Conservation (phyloP, 1,140 invertebrate species). For the Parapsyche elsis region DNA sequence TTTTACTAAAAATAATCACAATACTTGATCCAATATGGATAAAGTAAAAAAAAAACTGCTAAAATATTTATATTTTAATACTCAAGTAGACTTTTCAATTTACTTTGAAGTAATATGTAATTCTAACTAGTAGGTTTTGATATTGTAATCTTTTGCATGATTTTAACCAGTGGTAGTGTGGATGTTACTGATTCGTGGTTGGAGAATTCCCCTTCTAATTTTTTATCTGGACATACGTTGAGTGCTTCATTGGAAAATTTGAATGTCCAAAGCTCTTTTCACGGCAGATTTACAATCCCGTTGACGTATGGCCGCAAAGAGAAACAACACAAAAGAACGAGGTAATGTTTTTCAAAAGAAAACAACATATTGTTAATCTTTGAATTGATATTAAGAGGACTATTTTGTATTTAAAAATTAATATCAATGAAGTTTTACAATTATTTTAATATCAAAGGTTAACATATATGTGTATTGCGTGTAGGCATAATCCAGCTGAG, state of each 20-base stretch:
- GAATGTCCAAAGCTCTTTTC: constrained; percentile 59
- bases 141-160: constrained; percentile 52
- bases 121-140: constrained; percentile 23
- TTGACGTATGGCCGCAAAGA: constrained; percentile 72
- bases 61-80: too few species aligned
- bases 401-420: too few species aligned
- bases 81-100: too few species aligned
- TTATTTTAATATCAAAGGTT: constrained; percentile 9
- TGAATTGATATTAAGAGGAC: neutral
- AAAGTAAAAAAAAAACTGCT: too few species aligned
- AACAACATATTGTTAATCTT: constrained; percentile 3
- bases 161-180: constrained; percentile 48
- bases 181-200: constrained; percentile 45
- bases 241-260: constrained; percentile 65
- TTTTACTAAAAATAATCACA: too few species aligned
- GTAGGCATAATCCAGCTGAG: too few species aligned
- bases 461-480: too few species aligned
- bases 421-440: constrained; percentile 23
- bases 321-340: constrained; percentile 71
- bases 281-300: constrained; percentile 70
- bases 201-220: constrained; percentile 40
- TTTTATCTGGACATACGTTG: constrained; percentile 51
- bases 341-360: constrained; percentile 61
- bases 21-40: too few species aligned
- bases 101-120: too few species aligned